Evolutionary conservation across 2,888 invertebrate genomes (phyloP).

Genomic region (Rapana venosa): DNA sequence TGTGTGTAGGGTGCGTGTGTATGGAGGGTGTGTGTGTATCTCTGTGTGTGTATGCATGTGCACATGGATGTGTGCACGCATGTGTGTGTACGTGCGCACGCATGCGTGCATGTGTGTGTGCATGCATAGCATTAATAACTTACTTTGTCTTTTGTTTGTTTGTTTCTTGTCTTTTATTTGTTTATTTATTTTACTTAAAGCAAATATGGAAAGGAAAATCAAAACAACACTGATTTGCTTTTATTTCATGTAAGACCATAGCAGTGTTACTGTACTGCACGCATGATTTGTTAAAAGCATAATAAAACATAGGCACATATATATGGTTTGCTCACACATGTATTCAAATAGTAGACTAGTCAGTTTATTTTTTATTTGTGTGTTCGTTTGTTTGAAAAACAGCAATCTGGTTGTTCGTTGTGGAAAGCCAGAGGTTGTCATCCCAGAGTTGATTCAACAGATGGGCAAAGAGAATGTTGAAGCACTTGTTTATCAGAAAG

Average conservation of each 20-base stretch:
- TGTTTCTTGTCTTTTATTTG: too few relatives aligned
- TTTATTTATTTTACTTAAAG: too few relatives aligned
- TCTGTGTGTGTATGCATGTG: too few relatives aligned
- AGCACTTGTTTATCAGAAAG: slow-evolving; percentile 63
- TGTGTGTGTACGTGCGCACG: neutral
- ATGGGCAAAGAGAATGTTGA: slow-evolving; percentile 59
- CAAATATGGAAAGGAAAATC: too few relatives aligned
- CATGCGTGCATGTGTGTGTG: neutral
- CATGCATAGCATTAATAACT: neutral
- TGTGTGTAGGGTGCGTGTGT: neutral
- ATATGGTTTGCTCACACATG: too few relatives aligned
- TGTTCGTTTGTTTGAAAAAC: slow-evolving; percentile 42
- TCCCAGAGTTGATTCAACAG: slow-evolving; percentile 63
- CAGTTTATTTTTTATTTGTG: neutral
- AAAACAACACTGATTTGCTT: too few relatives aligned
- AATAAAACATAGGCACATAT: too few relatives aligned
- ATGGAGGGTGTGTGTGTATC: too few relatives aligned
- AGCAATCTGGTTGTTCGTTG: slow-evolving; percentile 66
- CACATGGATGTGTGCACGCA: neutral
- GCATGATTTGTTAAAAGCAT: too few relatives aligned
- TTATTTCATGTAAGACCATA: too few relatives aligned
- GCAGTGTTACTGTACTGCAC: too few relatives aligned
- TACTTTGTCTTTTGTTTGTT: too few relatives aligned
- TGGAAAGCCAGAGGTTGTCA: slow-evolving; percentile 68
- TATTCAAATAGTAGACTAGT: neutral